Percentiles rank a stretch among this genome's conserved stretches.
Evolutionary conservation across 2,888 invertebrate genomes (phyloP).

Genomic region (Drosophila meridiana): DNA sequence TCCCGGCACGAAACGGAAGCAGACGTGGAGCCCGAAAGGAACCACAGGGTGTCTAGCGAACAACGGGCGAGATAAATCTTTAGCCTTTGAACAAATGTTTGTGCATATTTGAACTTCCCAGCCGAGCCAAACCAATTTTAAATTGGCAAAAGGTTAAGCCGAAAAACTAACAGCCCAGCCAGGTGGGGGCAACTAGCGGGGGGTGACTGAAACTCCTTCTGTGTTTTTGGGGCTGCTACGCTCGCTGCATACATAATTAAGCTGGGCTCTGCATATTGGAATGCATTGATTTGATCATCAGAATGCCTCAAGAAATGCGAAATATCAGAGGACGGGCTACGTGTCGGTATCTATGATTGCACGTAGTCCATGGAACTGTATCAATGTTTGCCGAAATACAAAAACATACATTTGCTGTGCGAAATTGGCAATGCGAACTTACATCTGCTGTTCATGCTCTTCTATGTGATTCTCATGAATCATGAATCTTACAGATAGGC

Average conservation of each 20-base stretch:
- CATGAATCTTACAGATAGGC: no score
- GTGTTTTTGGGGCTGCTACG: constrained; percentile 51
- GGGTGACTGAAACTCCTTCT: constrained; percentile 16
- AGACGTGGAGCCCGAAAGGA: constrained; percentile 53
- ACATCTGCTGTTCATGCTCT: no score
- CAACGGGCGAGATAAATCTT: constrained; percentile 76
- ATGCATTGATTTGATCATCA: constrained; percentile 54
- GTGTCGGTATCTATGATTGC: constrained; percentile 4
- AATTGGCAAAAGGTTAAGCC: constrained; percentile 80
- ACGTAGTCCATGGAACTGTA: not conserved
- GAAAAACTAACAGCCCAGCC: constrained; percentile 69
- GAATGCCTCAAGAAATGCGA: constrained; percentile 1
- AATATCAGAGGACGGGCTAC: constrained; percentile 4
- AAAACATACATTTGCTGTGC: no score
- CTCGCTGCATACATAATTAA: constrained; percentile 72
- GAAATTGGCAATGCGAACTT: not conserved
- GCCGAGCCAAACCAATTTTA: constrained; percentile 71
- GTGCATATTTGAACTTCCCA: constrained; percentile 79
- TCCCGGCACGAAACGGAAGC: constrained; percentile 68
- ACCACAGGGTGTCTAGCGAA: constrained; percentile 76
- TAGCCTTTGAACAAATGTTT: constrained; percentile 80
- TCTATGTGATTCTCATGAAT: not conserved
- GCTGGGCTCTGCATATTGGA: constrained; percentile 35
- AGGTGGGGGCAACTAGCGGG: not conserved
- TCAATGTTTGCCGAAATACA: not conserved